Base-by-base conservation (phyloP, 2,113 vertebrate species). In the Macquaria australasica region DNA sequence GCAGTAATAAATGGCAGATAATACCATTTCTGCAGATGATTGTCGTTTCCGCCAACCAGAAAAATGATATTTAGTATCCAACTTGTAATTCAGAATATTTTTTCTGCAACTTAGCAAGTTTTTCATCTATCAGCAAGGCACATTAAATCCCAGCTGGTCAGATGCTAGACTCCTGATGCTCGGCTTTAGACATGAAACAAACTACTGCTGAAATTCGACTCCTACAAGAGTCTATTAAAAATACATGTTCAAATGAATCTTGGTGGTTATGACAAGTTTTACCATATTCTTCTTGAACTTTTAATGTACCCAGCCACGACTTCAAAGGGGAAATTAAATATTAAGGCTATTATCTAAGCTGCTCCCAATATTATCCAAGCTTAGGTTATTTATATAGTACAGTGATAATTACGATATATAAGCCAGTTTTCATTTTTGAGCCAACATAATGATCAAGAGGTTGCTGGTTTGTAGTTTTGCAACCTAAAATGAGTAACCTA, bases 111-210 rank as follows among this genome's bases (percentile, higher is more conserved):
- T 93, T 93, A 87, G 92, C 85, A 92, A 89, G 85, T 95, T 93
- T 85, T 91, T 90, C 91, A 90, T 94, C 89, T 89, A 86, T 87
- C 90, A 90, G 87, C 83, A 73, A 81, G 76, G 90, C 89, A 88
- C 87, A 90, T 92, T 91, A 93, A 94, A 90, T 93, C 94, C 92
- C 94, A 95, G 88, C 94, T 93, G 93, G 85, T 92, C 91, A 79
- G 86, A 89, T 72, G 83, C 69, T 63, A 45, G 87, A 77, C 73
- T 88, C 91, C 90, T 83, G 84, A 91, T 87, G 91, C 80, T 86
- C 75, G 63, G 86, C 88, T 90, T 85, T 84, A 82, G 82, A 93
- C 92, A 90, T 92, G 92, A 94, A 94, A 93, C 91, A 91, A 90
- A 93, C 91, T 64, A 60, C 77, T 76, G 88, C 77, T 37, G 88